phyloP scores from a whole-genome alignment of 2,888 invertebrate genomes.

The Phorcus lineatus region DNA sequence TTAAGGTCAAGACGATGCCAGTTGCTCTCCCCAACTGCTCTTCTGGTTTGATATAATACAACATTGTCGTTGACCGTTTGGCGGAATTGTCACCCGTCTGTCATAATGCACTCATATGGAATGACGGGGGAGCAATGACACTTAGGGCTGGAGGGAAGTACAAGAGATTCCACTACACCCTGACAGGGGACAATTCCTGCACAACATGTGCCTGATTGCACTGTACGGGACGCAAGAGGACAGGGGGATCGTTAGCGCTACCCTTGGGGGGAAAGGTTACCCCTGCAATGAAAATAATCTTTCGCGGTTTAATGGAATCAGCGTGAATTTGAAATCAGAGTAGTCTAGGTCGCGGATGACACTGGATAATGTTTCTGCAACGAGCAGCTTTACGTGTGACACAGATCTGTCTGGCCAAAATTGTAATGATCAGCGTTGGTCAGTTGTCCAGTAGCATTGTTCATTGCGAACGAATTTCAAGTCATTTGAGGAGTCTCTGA shows the following conservation, averaged over 20 bases:
- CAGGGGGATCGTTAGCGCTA: background rate
- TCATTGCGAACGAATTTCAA: too few species aligned
- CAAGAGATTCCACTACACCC: background rate
- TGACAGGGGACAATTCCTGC: slow-evolving; percentile 1
- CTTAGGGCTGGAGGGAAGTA: background rate
- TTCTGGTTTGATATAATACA: background rate
- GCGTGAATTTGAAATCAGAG: slow-evolving; percentile 4
- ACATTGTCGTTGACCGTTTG: background rate
- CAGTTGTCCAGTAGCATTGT: too few species aligned
- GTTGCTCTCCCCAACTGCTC: background rate
- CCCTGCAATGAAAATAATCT: background rate
- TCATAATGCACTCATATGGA: background rate
- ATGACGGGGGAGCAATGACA: background rate
- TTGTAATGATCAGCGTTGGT: too few species aligned
- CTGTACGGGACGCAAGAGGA: background rate
- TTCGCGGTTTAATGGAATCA: background rate
- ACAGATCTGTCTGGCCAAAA: background rate
- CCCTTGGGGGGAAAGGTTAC: background rate
- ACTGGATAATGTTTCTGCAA: background rate
- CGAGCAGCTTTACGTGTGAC: background rate
- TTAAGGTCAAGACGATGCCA: background rate
- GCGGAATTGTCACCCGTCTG: background rate
- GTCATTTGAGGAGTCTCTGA: too few species aligned
- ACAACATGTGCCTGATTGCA: slow-evolving; percentile 2
- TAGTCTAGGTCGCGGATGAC: background rate